These are phyloP conservation scores for Parthenolecanium corni DNA, from an alignment of 2,888 invertebrate genomes.

Conservation along the genomic window DNA sequence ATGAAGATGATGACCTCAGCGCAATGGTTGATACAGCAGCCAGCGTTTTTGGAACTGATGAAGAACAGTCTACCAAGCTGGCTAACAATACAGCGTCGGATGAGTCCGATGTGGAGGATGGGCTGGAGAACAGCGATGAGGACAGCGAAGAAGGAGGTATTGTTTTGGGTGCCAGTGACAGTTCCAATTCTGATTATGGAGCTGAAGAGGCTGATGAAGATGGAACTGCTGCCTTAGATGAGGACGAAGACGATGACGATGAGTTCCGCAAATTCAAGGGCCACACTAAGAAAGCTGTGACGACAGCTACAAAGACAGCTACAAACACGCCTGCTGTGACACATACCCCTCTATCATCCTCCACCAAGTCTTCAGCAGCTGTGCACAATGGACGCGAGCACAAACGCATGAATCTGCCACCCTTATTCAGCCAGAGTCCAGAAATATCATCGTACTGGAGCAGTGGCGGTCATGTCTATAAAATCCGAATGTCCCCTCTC, in stretches of 20 bases:
- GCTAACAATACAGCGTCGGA: constrained; percentile 11
- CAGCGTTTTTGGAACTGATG: constrained; percentile 12
- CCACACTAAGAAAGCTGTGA: neutral
- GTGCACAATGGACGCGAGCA: constrained; percentile 1
- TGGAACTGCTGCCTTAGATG: neutral
- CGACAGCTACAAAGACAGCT: neutral
- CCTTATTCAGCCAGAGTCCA: constrained; percentile 17
- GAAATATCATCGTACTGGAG: constrained; percentile 6
- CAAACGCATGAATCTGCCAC: constrained; percentile 23
- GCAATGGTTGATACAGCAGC: constrained; percentile 16
- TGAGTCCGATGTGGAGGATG: constrained; percentile 15
- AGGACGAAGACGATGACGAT: constrained; percentile 14
- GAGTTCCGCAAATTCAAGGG: constrained; percentile 16
- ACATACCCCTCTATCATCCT: no score
- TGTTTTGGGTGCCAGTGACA: neutral
- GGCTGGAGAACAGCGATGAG: constrained; percentile 14
- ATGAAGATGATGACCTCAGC: constrained; percentile 14
- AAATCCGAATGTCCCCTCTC: constrained; percentile 15
- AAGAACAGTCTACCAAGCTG: neutral
- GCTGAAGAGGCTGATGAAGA: constrained; percentile 10
- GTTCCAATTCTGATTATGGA: neutral
- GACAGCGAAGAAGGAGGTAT: constrained; percentile 12
- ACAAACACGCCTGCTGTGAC: neutral
- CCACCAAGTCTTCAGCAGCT: neutral
- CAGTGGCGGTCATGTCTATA: constrained; percentile 14